Conservation (phyloP, 2,113 vertebrate genomes). For the Vulpes vulpes region DNA sequence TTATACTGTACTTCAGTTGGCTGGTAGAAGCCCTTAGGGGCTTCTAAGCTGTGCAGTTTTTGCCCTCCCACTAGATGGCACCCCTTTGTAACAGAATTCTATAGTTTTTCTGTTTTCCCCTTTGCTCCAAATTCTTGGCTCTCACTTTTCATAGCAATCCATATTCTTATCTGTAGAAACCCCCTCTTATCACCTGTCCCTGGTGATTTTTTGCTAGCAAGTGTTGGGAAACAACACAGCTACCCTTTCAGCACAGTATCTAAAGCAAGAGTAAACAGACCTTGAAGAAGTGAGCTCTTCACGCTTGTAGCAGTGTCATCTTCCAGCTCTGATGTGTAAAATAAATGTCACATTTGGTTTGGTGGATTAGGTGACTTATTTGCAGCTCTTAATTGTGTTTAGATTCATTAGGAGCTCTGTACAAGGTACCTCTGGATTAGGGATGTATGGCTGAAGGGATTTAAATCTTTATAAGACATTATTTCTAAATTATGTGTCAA, state of each 20-base stretch:
- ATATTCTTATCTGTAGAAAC: not conserved
- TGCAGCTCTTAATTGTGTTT: not conserved
- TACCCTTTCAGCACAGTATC: not conserved
- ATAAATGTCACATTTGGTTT: not conserved
- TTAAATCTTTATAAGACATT: slow-evolving; percentile 25
- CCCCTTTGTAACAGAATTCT: not conserved
- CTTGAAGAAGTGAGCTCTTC: not conserved
- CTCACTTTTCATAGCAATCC: not conserved
- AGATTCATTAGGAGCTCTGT: not conserved
- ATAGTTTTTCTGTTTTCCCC: not conserved
- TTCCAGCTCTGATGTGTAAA: not conserved
- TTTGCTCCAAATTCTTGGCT: not conserved
- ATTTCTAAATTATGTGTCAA: slow-evolving; percentile 26
- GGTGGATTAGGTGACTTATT: not conserved
- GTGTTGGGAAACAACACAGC: not conserved
- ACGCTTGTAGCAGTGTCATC: not conserved
- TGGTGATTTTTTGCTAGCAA: not conserved
- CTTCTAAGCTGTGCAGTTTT: not conserved
- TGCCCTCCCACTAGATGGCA: no score
- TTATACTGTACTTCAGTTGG: not conserved
- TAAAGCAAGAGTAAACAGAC: not conserved
- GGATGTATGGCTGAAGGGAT: not conserved
- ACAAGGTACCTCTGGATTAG: not conserved
- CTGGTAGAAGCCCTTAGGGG: not conserved
- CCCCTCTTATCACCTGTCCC: not conserved